Evolutionary conservation across 2,797 vertebrate genomes (phyloP), one percentile per base, ranked within the genome.

Genomic region (Adrianichthys oophorus): DNA sequence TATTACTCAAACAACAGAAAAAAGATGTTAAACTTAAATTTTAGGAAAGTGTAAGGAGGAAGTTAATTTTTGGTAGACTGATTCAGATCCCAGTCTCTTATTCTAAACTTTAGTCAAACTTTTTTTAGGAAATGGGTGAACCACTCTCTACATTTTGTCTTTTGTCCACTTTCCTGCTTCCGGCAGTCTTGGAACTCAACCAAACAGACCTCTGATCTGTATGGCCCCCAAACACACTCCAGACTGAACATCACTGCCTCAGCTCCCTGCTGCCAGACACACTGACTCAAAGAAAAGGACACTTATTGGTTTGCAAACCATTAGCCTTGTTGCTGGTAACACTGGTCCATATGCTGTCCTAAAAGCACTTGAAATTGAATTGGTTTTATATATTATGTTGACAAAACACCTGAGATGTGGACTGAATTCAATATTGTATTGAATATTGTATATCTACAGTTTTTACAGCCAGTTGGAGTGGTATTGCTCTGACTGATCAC

Each of bases 151-250:
- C 6, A 3, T 21, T 21, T 21, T 21, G 19, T 21, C 19, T 21
- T 21, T 21, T 26, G 5, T 26, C 2, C 24, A 26, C 4, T 26
- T 26, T 26, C 4, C 24, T 26, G 24, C 24, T 26, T 26, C 24
- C 24, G 5, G 24, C 4, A 4, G 24, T 16, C 24, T 18, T 24
- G 21, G 41, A 64, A 43, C 47, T 17, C 60, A 40, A 61, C 75
- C 68, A 79, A 62, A 68, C 29, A 18, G 37, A 40, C 24, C n/a
- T 68, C 70, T 57, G 42, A 76, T 74, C 65, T 65, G 70, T 74
- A 82, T 55, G 52, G 61, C 56, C 56, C 69, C 43, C 51, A 70
- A 74, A 65, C 70, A 62, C 59, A 64, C 70, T 68, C 62, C 49
- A 17, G 49, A 65, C 66, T 59, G 26, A 46, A 59, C 64, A 67